Evolutionary conservation across 1,140 invertebrate species (phyloP).

Genomic region (Drosophila rhopaloa): DNA sequence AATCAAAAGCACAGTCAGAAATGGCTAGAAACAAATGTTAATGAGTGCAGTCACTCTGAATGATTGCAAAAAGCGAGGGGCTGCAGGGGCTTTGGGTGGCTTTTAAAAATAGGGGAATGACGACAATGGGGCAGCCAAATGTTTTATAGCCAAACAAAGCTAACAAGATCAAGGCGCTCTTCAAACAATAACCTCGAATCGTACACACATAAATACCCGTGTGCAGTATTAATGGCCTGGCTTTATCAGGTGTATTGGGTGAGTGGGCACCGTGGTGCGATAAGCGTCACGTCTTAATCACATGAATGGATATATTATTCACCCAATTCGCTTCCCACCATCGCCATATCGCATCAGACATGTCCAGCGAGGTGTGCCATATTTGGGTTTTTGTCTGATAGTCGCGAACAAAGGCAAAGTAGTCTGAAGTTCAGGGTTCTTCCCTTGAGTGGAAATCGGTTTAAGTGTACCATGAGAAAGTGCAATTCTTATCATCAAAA

Average conservation of each 20-base stretch:
- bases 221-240: slow-evolving; percentile 7
- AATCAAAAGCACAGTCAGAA: slow-evolving; percentile 31
- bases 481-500: slow-evolving; percentile 38
- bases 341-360: slow-evolving; percentile 46
- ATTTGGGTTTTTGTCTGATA: slow-evolving; percentile 35
- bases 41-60: slow-evolving; percentile 74
- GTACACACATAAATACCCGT: slow-evolving; percentile 5
- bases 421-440: slow-evolving; percentile 18
- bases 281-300: slow-evolving; percentile 62
- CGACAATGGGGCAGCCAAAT: slow-evolving; percentile 39
- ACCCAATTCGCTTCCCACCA: not conserved
- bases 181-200: slow-evolving; percentile 34
- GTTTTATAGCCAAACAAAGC: slow-evolving; percentile 6
- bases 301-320: slow-evolving; percentile 58
- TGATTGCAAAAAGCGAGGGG: slow-evolving; percentile 27
- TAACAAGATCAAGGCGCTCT: slow-evolving; percentile 42
- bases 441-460: slow-evolving; percentile 2
- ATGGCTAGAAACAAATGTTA: slow-evolving; percentile 59
- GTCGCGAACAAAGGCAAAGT: slow-evolving; percentile 15
- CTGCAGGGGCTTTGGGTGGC: slow-evolving; percentile 1
- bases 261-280: slow-evolving; percentile 30
- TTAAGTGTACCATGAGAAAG: slow-evolving; percentile 32
- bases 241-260: slow-evolving; percentile 60
- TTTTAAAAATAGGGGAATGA: slow-evolving; percentile 37
- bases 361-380: slow-evolving; percentile 28